These are phyloP conservation scores for Pterostichus madidus DNA, from an alignment of 2,888 invertebrate species.

Conservation along the genomic window DNA sequence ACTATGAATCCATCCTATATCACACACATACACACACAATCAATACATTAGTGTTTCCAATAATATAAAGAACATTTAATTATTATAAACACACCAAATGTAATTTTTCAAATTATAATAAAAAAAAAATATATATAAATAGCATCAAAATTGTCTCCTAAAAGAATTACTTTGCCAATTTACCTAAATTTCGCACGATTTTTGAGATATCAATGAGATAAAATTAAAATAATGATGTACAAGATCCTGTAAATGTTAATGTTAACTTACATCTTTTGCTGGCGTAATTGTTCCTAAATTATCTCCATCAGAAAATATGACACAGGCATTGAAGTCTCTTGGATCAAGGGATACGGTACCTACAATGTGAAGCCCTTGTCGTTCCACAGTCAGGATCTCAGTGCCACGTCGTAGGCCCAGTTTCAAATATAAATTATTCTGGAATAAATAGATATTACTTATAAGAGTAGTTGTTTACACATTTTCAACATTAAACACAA, in stretches of 20 bases:
- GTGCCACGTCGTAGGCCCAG: constrained; percentile 78
- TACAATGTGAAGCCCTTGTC: constrained; percentile 78
- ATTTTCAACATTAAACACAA: constrained; percentile 34
- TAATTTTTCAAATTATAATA: no score
- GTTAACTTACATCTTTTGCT: constrained; percentile 85
- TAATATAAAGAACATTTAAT: neutral
- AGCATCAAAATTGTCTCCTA: no score
- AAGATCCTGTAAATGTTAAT: constrained; percentile 27
- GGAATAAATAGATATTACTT: constrained; percentile 72
- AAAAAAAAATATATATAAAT: no score
- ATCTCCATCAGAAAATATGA: constrained; percentile 88
- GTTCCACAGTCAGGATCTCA: constrained; percentile 80
- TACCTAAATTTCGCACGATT: neutral
- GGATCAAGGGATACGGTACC: constrained; percentile 76
- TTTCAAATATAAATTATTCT: constrained; percentile 91
- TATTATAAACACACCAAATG: constrained; percentile 3
- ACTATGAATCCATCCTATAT: constrained; percentile 89
- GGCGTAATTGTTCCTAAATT: constrained; percentile 88
- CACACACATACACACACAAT: neutral
- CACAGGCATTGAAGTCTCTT: constrained; percentile 78
- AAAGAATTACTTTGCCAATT: no score
- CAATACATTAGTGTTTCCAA: neutral
- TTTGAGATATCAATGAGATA: no score
- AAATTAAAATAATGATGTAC: neutral
- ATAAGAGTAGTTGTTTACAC: constrained; percentile 5